Evolutionary conservation across 2,113 vertebrate genomes (phyloP).

Genomic region (Sylvia atricapilla): DNA sequence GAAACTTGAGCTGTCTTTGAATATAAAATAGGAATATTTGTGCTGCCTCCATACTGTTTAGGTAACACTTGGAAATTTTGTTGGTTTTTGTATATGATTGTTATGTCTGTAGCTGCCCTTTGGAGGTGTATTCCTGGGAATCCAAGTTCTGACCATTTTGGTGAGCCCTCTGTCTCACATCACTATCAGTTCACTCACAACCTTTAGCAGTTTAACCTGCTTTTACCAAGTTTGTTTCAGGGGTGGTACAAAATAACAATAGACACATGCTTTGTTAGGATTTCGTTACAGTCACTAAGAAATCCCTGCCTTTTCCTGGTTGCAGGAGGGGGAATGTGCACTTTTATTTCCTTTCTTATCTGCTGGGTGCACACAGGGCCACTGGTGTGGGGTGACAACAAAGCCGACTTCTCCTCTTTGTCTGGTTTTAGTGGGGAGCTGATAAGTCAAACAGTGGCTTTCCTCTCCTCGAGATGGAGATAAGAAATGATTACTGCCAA

Average conservation of each 20-base stretch:
- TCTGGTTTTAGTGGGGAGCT: not conserved
- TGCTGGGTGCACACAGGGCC: not conserved
- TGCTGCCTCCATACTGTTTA: not conserved
- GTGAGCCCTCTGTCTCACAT: not conserved
- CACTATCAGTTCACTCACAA: not conserved
- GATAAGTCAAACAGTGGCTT: not conserved
- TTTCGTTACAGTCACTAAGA: not conserved
- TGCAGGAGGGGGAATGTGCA: not conserved
- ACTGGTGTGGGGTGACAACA: rapidly evolving
- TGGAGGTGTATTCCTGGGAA: not conserved
- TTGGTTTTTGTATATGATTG: not conserved
- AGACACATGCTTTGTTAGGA: not conserved
- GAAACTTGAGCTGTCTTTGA: not conserved
- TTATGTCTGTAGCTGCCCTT: not conserved
- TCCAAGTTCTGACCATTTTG: not conserved
- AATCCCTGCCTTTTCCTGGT: not conserved
- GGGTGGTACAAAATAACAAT: not conserved
- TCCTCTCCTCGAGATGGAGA: not conserved
- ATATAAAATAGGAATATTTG: not conserved
- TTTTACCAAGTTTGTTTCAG: not conserved
- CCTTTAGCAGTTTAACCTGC: not conserved
- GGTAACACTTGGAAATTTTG: not conserved
- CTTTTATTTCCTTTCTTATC: not conserved
- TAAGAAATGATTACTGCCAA: not conserved
- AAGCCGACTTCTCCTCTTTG: not conserved